Base-by-base conservation (phyloP, 2,888 invertebrate genomes). In the Sisyra terminalis region DNA sequence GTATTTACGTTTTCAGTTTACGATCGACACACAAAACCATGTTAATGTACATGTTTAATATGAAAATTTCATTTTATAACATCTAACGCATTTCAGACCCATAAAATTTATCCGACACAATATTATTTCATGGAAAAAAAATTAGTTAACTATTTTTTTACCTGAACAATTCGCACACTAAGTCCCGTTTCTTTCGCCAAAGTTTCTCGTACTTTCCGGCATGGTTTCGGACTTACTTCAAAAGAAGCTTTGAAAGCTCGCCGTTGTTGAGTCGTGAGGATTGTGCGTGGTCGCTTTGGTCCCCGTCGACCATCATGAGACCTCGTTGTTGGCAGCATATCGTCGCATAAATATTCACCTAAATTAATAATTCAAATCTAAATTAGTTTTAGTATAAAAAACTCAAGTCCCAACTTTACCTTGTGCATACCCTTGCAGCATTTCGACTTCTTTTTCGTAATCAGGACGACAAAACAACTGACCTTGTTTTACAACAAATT, bases 201-300 rank as follows among this genome's bases (percentile, higher is more conserved):
- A 45, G 80, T 73, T 59, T 87, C 87, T 43, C 86, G 65, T 34
- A 84, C 81, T 66, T 86, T 86, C 51, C 85, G 64, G 54, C 84
- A 85, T 2, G 85, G 86, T 56, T 87, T 86, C 14, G 86, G 81
- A 52, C 84, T 85, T 51, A 84, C 71, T 63, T 87, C 86, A 60
- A 87, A 88, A 13, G 85, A 84, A 30, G 80, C 78, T 60, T 86
- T 87, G 61, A 87, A 87, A 48, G 85, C 84, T 49, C 84, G 65
- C 50, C 87, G 59, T 58, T 87, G 87, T 51, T 80, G 78, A 1
- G 85, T 84, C 39, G 86, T 87, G 37, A 87, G 68, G 51, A 87
- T 87, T 11, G 87, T 87, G 47, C 87, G 63, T 1, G 87, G 86
- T 51, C 86, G 60, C 60, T 87, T 87, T 1, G 85, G 85, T 4